Percentiles rank a stretch among this genome's conserved stretches.
Evolutionary conservation across 2,113 vertebrate genomes (phyloP).

Genomic region (Notarius lentiginosus): DNA sequence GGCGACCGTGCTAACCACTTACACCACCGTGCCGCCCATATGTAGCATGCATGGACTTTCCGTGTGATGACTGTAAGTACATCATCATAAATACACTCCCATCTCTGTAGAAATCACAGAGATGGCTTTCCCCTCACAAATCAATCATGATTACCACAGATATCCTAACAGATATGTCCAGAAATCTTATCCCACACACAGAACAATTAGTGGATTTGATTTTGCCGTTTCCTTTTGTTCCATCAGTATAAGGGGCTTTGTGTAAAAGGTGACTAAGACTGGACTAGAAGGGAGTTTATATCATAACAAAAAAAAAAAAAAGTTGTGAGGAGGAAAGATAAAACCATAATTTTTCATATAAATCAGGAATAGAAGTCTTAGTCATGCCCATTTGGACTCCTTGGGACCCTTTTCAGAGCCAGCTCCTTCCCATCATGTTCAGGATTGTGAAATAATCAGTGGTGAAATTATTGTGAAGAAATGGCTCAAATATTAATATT

Average conservation of each 20-base stretch:
- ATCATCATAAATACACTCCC: background rate
- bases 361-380: background rate
- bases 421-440: background rate
- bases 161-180: background rate
- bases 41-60: background rate
- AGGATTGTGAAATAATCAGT: background rate
- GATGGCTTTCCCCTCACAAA: background rate
- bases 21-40: no score
- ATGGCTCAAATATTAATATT: slow-evolving; percentile 25
- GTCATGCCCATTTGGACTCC: background rate
- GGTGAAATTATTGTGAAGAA: background rate
- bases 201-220: background rate
- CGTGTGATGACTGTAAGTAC: background rate
- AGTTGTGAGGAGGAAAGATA: background rate
- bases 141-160: background rate
- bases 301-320: background rate
- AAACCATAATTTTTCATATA: background rate
- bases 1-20: no score
- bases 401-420: background rate
- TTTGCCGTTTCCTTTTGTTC: background rate
- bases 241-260: background rate
- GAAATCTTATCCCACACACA: background rate
- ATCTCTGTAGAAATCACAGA: background rate
- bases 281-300: background rate
- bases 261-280: background rate